phyloP scores from a whole-genome alignment of 1,140 invertebrate species.

The Drosophila triauraria region DNA sequence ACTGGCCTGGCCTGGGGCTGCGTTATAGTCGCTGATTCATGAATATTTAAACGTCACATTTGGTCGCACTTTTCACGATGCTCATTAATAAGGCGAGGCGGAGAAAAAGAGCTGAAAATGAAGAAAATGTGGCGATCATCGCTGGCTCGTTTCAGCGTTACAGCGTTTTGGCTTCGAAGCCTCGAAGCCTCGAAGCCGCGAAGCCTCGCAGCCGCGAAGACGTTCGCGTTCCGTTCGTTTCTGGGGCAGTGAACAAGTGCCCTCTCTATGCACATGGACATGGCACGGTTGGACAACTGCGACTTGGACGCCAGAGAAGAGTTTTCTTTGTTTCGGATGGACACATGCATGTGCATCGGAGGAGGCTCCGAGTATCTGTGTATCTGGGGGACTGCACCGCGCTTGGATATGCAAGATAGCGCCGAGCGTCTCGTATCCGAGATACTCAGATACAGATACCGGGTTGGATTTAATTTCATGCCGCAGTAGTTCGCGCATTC shows the following conservation, averaged over 20 bases:
- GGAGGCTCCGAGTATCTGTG: conserved; percentile 48
- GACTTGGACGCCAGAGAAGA: conserved; percentile 51
- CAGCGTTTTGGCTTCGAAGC: conserved; percentile 37
- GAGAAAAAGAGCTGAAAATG: conserved; percentile 58
- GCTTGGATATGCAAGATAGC: conserved; percentile 84
- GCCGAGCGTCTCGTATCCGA: conserved; percentile 22
- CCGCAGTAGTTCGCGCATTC: conserved; percentile 84
- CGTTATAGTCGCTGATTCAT: conserved; percentile 79
- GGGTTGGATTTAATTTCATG: conserved; percentile 84
- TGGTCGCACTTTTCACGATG: conserved; percentile 84
- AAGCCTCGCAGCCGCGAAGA: conserved; percentile 7
- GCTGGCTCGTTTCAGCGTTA: conserved; percentile 56
- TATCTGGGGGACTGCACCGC: conserved; percentile 44
- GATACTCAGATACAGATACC: conserved; percentile 41
- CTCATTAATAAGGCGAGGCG: conserved; percentile 79
- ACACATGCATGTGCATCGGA: conserved; percentile 75
- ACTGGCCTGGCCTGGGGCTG: conserved; percentile 38
- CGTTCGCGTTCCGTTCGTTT: conserved; percentile 66
- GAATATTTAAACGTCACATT: conserved; percentile 85
- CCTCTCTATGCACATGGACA: conserved; percentile 79
- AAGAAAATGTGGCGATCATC: conserved; percentile 81
- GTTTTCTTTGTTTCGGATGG: conserved; percentile 78
- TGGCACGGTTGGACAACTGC: conserved; percentile 77
- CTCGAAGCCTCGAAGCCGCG: not conserved
- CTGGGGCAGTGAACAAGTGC: conserved; percentile 82